These are phyloP conservation scores for Poecilobothrus nobilitatus DNA, from an alignment of 2,888 invertebrate species.

Conservation along the genomic window DNA sequence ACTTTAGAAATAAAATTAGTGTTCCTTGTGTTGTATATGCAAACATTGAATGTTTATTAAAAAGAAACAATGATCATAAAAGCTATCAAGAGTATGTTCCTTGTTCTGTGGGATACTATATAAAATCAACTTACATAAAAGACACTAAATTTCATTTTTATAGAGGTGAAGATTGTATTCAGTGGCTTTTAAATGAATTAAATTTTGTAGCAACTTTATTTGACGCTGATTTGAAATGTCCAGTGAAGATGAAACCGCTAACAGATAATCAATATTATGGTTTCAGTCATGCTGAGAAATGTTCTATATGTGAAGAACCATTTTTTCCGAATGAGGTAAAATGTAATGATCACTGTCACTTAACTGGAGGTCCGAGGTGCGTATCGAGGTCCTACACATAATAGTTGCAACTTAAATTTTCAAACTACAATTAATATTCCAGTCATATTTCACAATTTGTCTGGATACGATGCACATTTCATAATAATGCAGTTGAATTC, in stretches of 20 bases:
- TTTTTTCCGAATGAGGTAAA: not conserved
- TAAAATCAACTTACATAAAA: not conserved
- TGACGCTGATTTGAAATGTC: not conserved
- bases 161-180: not conserved
- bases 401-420: slow-evolving; percentile 25
- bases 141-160: not conserved
- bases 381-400: slow-evolving; percentile 27
- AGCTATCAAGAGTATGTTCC: not conserved
- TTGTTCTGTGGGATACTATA: not conserved
- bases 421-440: slow-evolving; percentile 23
- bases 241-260: slow-evolving; percentile 4
- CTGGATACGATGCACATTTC: slow-evolving; percentile 30
- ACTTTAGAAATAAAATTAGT: slow-evolving; percentile 16
- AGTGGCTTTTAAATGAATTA: slow-evolving; percentile 20
- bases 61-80: too few relatives aligned
- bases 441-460: slow-evolving; percentile 27
- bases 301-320: slow-evolving; percentile 14
- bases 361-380: slow-evolving; percentile 25
- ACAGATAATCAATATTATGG: slow-evolving; percentile 14
- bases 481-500: too few relatives aligned
- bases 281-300: not conserved
- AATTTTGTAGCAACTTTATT: not conserved
- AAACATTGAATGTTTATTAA: not conserved
- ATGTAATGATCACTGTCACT: slow-evolving; percentile 19
- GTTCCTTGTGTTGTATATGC: slow-evolving; percentile 4